phyloP scores from a whole-genome alignment of 2,888 invertebrate species.

The Tachina fera region DNA sequence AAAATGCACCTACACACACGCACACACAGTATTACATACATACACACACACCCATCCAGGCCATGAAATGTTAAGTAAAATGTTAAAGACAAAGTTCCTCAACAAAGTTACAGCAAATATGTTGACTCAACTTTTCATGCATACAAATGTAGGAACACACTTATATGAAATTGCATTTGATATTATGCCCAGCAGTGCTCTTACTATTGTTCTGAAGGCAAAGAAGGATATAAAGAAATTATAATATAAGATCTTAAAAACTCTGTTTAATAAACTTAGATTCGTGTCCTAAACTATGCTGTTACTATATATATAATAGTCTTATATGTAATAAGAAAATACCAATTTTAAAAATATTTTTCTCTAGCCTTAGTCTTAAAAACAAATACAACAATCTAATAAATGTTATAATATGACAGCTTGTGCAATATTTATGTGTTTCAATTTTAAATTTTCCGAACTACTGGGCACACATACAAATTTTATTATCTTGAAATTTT shows the following conservation, averaged over 20 bases:
- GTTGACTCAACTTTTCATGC: conserved; percentile 32
- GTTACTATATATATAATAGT: too few species aligned
- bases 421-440: not conserved
- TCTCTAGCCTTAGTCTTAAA: too few species aligned
- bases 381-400: too few species aligned
- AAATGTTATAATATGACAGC: too few species aligned
- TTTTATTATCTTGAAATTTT: not conserved
- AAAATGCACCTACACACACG: not conserved
- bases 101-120: conserved; percentile 34
- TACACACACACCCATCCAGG: not conserved
- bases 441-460: not conserved
- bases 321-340: too few species aligned
- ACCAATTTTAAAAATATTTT: too few species aligned
- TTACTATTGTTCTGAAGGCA: not conserved
- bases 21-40: too few species aligned
- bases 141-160: not conserved
- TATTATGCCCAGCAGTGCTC: conserved; percentile 2
- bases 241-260: too few species aligned
- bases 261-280: too few species aligned
- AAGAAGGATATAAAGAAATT: too few species aligned
- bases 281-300: too few species aligned
- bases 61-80: conserved; percentile 27
- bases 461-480: not conserved
- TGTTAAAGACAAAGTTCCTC: conserved; percentile 46
- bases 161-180: not conserved